phyloP scores from a whole-genome alignment of 1,140 invertebrate genomes.

The Brachionus paranguensis region DNA sequence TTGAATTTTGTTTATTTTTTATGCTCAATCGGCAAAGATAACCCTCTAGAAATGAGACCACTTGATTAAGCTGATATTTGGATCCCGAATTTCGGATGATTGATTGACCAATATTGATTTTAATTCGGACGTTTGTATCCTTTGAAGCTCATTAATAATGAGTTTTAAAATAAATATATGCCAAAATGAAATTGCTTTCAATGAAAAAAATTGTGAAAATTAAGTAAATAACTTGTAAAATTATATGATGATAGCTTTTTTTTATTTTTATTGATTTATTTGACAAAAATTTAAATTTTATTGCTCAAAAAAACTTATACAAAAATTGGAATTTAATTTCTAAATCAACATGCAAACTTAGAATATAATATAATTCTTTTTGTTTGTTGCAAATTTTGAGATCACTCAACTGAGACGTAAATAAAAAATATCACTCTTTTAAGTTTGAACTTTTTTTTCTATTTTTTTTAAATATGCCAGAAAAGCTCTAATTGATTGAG shows the following conservation, averaged over 20 bases:
- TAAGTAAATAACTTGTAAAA: neutral
- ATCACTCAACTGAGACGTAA: neutral
- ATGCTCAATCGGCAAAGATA: neutral
- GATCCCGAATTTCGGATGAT: neutral
- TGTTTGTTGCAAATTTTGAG: neutral
- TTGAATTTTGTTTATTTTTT: neutral
- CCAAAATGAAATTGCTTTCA: neutral
- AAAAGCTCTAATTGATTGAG: neutral
- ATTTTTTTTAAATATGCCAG: neutral
- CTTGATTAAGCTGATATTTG: neutral
- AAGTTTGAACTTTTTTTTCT: neutral
- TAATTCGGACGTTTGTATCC: neutral
- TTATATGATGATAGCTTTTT: neutral
- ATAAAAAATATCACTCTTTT: neutral
- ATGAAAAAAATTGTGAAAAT: neutral
- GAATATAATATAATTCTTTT: neutral
- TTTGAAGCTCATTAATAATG: neutral
- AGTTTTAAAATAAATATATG: neutral
- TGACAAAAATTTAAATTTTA: neutral
- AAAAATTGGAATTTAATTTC: neutral
- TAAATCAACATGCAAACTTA: neutral
- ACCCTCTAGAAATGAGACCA: neutral
- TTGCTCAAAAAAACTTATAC: neutral
- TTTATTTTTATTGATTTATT: neutral
- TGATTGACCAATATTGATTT: neutral